A percentile compares a stretch with the other conserved stretches of the same genome.
phyloP scores from a whole-genome alignment of 2,797 vertebrate species.

The Manis crassicaudata region DNA sequence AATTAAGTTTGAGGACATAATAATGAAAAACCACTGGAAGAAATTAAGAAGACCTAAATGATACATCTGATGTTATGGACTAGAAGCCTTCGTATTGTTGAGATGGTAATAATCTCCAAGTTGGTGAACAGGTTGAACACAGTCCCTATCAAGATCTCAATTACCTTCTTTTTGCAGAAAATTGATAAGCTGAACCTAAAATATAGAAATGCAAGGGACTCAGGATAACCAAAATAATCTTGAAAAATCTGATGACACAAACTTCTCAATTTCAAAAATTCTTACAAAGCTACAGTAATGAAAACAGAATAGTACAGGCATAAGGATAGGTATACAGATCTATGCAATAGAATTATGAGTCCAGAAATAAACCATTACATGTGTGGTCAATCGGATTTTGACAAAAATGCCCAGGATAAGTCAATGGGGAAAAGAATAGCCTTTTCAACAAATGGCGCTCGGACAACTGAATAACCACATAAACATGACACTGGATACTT shows the following conservation, averaged over 20 bases:
- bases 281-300: not conserved
- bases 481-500: not conserved
- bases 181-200: not conserved
- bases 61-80: not conserved
- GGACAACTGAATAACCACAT: not conserved
- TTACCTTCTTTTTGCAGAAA: not conserved
- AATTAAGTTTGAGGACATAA: not conserved
- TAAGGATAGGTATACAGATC: not conserved
- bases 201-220: not conserved
- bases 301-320: not conserved
- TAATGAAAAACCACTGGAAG: not conserved
- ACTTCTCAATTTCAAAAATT: not conserved
- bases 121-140: not conserved
- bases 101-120: not conserved
- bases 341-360: not conserved
- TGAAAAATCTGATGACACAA: not conserved
- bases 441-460: not conserved
- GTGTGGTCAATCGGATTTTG: not conserved
- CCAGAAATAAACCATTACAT: not conserved
- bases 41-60: constrained; percentile 1
- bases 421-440: not conserved
- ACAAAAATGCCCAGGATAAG: not conserved
- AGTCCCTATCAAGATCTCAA: not conserved
- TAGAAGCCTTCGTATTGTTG: not conserved
- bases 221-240: not conserved